These are phyloP conservation scores for Popillia japonica DNA, from an alignment of 1,140 invertebrate genomes.

Conservation along the genomic window DNA sequence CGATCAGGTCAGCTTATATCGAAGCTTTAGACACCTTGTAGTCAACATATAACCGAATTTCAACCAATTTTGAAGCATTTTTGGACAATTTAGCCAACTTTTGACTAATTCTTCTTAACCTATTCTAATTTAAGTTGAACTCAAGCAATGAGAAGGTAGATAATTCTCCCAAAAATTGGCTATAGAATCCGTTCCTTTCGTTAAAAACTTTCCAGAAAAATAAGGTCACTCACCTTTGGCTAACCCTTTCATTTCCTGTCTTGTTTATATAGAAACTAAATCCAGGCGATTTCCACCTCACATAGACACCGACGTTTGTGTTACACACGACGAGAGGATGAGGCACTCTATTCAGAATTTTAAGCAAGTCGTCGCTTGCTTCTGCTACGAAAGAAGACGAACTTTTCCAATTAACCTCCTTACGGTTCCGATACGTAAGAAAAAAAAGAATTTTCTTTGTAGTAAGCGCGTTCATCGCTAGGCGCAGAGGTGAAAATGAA, in stretches of 20 bases:
- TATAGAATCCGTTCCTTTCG: no score
- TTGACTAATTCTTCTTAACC: no score
- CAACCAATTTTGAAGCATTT: no score
- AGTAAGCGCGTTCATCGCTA: neutral
- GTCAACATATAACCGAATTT: no score
- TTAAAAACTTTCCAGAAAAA: no score
- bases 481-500: neutral
- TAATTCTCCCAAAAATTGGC: no score
- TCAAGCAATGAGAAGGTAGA: no score
- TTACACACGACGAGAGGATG: neutral
- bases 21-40: no score
- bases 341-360: neutral
- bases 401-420: constrained; percentile 18
- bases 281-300: neutral
- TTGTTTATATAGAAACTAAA: neutral
- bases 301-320: neutral
- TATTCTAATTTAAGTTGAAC: no score
- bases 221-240: neutral
- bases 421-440: neutral
- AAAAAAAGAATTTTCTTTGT: neutral
- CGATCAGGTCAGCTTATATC: no score
- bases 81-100: no score
- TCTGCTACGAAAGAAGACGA: neutral
- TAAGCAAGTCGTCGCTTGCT: neutral
- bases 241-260: neutral